Percentiles rank a stretch among this genome's conserved stretches.
phyloP scores from a whole-genome alignment of 2,888 invertebrate genomes.

The Drosophila atroscutellata region DNA sequence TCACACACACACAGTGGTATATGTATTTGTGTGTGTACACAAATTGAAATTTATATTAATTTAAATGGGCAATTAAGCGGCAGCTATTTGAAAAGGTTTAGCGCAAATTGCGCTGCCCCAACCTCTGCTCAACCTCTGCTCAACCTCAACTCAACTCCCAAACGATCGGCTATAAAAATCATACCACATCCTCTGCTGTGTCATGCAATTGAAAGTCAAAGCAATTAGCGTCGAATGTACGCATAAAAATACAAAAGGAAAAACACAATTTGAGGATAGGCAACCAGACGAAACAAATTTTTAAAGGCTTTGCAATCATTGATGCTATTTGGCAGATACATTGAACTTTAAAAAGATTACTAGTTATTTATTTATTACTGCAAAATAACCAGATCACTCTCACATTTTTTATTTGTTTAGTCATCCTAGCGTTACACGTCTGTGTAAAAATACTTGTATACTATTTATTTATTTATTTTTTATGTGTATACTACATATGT shows the following conservation, averaged over 20 bases:
- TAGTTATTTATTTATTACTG: background rate
- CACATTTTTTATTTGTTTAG: background rate
- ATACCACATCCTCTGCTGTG: constrained; percentile 43
- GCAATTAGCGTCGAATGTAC: constrained; percentile 28
- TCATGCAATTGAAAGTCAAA: constrained; percentile 68
- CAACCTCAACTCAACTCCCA: constrained; percentile 8
- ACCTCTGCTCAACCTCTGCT: constrained; percentile 8
- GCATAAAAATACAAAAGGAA: constrained; percentile 9
- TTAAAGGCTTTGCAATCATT: constrained; percentile 18
- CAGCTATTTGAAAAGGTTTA: constrained; percentile 70
- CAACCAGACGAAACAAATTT: constrained; percentile 17
- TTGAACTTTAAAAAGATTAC: background rate
- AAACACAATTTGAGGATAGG: constrained; percentile 25
- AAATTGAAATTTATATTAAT: constrained; percentile 80
- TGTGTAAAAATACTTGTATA: background rate
- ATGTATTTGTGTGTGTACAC: constrained; percentile 31
- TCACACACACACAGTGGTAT: background rate
- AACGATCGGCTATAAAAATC: constrained; percentile 48
- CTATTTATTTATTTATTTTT: background rate
- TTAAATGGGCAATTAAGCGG: constrained; percentile 77
- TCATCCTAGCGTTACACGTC: background rate
- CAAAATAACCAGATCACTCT: background rate
- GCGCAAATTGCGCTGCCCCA: constrained; percentile 41
- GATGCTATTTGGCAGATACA: constrained; percentile 24
- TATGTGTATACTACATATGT: background rate